Conservation (phyloP, 2,888 invertebrate species). For the Drosophila ustulata region DNA sequence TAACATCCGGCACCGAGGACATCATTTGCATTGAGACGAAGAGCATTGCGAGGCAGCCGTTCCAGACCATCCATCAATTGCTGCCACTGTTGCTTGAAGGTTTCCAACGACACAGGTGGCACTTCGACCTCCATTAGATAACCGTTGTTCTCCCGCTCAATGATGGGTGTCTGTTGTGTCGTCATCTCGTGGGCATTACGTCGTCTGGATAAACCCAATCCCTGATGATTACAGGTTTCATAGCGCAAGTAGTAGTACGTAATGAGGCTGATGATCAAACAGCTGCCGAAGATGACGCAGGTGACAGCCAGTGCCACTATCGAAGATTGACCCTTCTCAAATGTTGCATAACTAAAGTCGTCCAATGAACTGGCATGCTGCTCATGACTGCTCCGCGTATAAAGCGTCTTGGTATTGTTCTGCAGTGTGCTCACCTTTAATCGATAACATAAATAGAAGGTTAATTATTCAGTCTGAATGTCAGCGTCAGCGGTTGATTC, state of each 20-base stretch:
- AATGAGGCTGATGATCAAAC: conserved; percentile 88
- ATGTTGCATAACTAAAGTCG: conserved; percentile 79
- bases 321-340: conserved; percentile 79
- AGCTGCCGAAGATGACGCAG: conserved; percentile 89
- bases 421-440: conserved; percentile 86
- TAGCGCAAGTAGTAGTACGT: conserved; percentile 85
- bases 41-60: conserved; percentile 88
- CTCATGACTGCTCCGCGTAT: conserved; percentile 87
- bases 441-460: neutral
- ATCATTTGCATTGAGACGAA: conserved; percentile 90
- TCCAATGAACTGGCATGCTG: conserved; percentile 82
- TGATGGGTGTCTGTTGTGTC: conserved; percentile 91
- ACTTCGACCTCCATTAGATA: conserved; percentile 92
- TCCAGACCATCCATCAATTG: conserved; percentile 87
- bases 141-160: conserved; percentile 92
- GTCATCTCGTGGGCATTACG: conserved; percentile 89
- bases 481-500: neutral
- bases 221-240: conserved; percentile 81
- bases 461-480: neutral
- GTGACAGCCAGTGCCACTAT: conserved; percentile 87
- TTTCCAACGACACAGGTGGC: conserved; percentile 88
- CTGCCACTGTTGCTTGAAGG: conserved; percentile 90
- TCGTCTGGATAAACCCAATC: conserved; percentile 72
- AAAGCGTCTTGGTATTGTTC: conserved; percentile 88
- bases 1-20: conserved; percentile 91